phyloP scores from a whole-genome alignment of 2,888 invertebrate genomes.

The Parnassius glacialis region DNA sequence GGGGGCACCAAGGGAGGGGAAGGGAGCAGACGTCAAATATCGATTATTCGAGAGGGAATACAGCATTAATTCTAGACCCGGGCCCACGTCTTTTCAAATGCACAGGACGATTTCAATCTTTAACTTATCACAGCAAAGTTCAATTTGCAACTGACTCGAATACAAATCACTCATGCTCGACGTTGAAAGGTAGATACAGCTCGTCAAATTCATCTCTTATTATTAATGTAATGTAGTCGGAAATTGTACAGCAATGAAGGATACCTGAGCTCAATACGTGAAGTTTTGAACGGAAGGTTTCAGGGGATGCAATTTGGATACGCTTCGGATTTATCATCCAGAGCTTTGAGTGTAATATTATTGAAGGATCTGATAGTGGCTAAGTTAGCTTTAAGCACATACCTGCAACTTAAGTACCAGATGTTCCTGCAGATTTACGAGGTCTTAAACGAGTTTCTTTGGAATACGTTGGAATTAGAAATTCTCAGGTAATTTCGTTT shows the following conservation, averaged over 20 bases:
- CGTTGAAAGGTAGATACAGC: slow-evolving; percentile 32
- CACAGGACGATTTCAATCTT: slow-evolving; percentile 47
- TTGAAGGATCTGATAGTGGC: slow-evolving; percentile 17
- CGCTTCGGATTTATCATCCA: slow-evolving; percentile 26
- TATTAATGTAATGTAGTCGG: slow-evolving; percentile 12
- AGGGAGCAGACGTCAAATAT: slow-evolving; percentile 77
- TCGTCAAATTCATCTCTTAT: slow-evolving; percentile 22
- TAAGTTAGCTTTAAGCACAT: slow-evolving; percentile 21
- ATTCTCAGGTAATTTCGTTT: slow-evolving; percentile 11
- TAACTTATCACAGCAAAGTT: slow-evolving; percentile 40
- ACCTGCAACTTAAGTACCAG: slow-evolving; percentile 14
- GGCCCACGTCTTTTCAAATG: slow-evolving; percentile 59
- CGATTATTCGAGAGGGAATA: slow-evolving; percentile 79
- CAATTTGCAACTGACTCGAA: slow-evolving; percentile 38
- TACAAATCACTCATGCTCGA: slow-evolving; percentile 62
- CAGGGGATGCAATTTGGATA: slow-evolving; percentile 53
- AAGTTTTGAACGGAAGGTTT: slow-evolving; percentile 59
- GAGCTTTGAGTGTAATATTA: slow-evolving; percentile 31
- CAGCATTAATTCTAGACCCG: slow-evolving; percentile 57
- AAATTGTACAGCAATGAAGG: slow-evolving; percentile 16
- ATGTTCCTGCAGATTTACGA: slow-evolving; percentile 15
- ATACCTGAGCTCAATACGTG: slow-evolving; percentile 44
- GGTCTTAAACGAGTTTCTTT: slow-evolving; percentile 14
- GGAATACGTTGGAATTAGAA: slow-evolving; percentile 7
- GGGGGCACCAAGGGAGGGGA: slow-evolving; percentile 42